Evolutionary conservation across 2,113 vertebrate species (phyloP).

Genomic region (Callopanchax toddi): DNA sequence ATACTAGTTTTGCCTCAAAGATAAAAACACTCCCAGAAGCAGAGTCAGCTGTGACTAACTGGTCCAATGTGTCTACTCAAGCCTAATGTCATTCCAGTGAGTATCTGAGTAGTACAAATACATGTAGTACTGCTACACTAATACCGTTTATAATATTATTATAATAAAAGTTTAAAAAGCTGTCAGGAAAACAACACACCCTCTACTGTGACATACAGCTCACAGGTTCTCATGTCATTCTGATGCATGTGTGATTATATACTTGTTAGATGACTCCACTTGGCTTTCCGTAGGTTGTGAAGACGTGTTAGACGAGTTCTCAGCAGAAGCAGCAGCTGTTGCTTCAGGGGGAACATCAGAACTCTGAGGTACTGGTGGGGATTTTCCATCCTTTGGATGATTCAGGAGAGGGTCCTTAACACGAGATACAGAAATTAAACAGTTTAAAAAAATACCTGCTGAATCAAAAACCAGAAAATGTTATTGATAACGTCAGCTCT

Average conservation of each 20-base stretch:
- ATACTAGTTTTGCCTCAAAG: too few species aligned
- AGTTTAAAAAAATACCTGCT: neutral
- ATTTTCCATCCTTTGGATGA: slow-evolving; percentile 70
- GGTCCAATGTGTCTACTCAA: too few species aligned
- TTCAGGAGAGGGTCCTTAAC: slow-evolving; percentile 71
- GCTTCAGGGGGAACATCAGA: slow-evolving; percentile 48
- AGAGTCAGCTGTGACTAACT: too few species aligned
- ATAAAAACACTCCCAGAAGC: too few species aligned
- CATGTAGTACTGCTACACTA: too few species aligned
- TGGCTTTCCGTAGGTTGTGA: slow-evolving; percentile 80
- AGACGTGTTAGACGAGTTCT: slow-evolving; percentile 75
- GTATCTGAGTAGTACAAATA: too few species aligned
- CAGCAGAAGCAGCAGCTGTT: slow-evolving; percentile 46
- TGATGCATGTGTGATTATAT: slow-evolving; percentile 2
- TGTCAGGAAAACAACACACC: neutral
- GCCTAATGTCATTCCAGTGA: too few species aligned
- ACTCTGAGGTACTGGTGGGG: slow-evolving; percentile 61
- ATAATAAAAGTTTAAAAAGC: too few species aligned
- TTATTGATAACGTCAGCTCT: neutral
- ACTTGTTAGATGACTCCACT: slow-evolving; percentile 72
- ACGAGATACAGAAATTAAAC: neutral
- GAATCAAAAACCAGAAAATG: neutral
- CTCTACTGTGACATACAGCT: too few species aligned
- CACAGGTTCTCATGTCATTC: neutral
- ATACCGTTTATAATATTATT: too few species aligned